Evolutionary conservation across 64 coral and sea anemone genomes (phyloP).

Genomic region (Acropora yongei): DNA sequence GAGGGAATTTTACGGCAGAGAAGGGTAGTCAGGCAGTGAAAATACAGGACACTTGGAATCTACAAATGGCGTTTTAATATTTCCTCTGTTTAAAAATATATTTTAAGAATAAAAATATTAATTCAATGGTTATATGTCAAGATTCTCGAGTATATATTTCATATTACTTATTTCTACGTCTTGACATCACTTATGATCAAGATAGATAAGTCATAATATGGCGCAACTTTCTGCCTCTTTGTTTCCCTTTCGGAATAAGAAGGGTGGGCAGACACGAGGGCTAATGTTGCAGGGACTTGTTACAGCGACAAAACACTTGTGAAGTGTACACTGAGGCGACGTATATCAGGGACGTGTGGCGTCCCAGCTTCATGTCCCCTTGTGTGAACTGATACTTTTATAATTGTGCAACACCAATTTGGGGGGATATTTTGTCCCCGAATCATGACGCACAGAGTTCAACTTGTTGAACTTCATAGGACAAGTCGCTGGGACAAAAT

Average conservation of each 20-base stretch:
- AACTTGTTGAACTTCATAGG: too few species aligned
- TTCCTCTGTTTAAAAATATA: constrained; percentile 15
- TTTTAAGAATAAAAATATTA: neutral
- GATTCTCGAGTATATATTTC: constrained; percentile 2
- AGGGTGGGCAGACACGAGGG: too few species aligned
- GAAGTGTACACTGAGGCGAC: neutral
- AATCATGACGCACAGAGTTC: too few species aligned
- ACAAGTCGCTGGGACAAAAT: too few species aligned
- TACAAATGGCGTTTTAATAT: constrained; percentile 28
- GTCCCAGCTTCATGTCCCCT: neutral
- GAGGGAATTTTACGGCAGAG: too few species aligned
- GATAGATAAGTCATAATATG: neutral
- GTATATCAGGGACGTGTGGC: neutral
- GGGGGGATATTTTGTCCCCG: too few species aligned
- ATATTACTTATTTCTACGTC: neutral
- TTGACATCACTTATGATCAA: neutral
- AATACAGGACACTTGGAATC: neutral
- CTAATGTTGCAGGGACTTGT: neutral
- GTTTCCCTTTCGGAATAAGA: too few species aligned
- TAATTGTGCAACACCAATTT: too few species aligned
- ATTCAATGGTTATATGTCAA: neutral
- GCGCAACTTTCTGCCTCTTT: neutral
- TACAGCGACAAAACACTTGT: neutral
- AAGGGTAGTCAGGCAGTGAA: too few species aligned
- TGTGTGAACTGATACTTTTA: too few species aligned